Evolutionary conservation across 2,797 vertebrate genomes (phyloP).

Genomic region (Poecilia wingei): DNA sequence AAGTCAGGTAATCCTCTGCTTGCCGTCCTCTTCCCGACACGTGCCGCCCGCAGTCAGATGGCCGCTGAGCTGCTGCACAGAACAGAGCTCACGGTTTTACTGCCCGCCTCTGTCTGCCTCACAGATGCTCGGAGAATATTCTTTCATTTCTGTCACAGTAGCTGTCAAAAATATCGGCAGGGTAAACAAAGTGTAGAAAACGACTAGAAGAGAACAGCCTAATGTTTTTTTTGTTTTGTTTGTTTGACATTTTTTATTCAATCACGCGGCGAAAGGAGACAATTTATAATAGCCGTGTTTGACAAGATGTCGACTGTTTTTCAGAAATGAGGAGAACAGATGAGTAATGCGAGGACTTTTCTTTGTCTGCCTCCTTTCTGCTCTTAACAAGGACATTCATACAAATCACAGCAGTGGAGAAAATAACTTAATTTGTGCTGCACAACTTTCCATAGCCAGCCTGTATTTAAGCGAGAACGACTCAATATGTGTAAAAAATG

Average conservation of each 20-base stretch:
- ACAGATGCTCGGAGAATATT: constrained; percentile 1
- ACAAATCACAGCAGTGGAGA: background rate
- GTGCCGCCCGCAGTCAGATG: constrained; percentile 9
- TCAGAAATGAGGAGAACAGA: background rate
- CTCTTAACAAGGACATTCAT: background rate
- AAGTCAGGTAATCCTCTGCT: background rate
- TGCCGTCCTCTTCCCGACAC: background rate
- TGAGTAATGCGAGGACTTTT: background rate
- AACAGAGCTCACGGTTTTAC: background rate
- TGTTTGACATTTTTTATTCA: background rate
- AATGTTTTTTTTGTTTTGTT: background rate
- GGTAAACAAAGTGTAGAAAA: background rate
- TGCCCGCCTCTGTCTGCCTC: background rate
- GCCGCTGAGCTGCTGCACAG: constrained; percentile 10
- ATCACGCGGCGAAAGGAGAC: background rate
- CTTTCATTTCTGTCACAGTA: background rate
- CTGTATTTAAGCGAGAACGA: background rate
- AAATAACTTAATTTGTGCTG: background rate
- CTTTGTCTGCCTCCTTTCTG: background rate
- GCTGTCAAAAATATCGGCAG: constrained; percentile 11
- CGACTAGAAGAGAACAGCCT: background rate
- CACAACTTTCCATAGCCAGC: background rate
- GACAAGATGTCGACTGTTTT: background rate
- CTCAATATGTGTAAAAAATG: background rate
- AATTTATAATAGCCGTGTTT: background rate